Percentiles rank a stretch among this genome's conserved stretches.
Conservation (phyloP, 2,888 invertebrate species). For the Lasioglossum vierecki region DNA sequence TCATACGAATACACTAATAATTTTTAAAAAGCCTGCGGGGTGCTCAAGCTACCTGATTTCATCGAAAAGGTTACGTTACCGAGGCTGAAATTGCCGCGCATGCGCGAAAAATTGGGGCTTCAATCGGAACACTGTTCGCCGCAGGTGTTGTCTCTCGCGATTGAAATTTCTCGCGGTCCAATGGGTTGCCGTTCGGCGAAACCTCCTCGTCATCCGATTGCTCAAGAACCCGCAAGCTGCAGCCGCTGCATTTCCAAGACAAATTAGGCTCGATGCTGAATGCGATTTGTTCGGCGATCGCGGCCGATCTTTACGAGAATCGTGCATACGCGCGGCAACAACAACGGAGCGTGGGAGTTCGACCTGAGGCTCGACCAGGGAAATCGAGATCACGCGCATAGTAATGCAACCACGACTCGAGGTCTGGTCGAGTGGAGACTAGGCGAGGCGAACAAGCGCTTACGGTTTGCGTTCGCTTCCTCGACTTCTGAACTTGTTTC, state of each 20-base stretch:
- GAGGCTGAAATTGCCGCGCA: no score
- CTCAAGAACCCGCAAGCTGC: not conserved
- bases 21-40: no score
- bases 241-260: slow-evolving; percentile 31
- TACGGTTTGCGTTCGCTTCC: slow-evolving; percentile 54
- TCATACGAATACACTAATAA: no score
- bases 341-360: slow-evolving; percentile 65
- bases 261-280: slow-evolving; percentile 46
- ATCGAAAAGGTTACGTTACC: no score
- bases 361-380: slow-evolving; percentile 61
- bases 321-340: slow-evolving; percentile 48
- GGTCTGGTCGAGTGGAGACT: not conserved
- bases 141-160: slow-evolving; percentile 41
- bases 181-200: not conserved
- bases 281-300: slow-evolving; percentile 47
- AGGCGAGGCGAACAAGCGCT: slow-evolving; percentile 9
- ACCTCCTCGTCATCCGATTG: slow-evolving; percentile 30
- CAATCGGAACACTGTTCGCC: no score
- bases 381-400: slow-evolving; percentile 68
- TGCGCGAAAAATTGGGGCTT: no score
- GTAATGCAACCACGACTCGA: slow-evolving; percentile 31
- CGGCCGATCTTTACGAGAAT: slow-evolving; percentile 57
- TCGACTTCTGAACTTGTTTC: slow-evolving; percentile 60
- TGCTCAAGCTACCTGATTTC: no score
- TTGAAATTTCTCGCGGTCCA: slow-evolving; percentile 46